A percentile compares a stretch with the other conserved stretches of the same genome.
Conservation (phyloP, 2,888 invertebrate genomes). For the Linnaemya tessellans region DNA sequence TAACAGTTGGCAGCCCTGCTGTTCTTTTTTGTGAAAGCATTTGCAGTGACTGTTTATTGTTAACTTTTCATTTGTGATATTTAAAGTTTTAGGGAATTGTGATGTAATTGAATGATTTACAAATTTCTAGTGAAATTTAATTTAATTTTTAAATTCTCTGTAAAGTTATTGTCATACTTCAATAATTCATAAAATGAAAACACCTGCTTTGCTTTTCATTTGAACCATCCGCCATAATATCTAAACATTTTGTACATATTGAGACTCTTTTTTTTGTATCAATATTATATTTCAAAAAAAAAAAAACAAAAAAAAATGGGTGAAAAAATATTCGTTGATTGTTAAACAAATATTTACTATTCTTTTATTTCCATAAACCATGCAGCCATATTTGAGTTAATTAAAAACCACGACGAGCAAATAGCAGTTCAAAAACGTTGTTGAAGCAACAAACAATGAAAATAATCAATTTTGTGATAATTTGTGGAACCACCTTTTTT, state of each 20-base stretch:
- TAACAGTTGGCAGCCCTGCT: no score
- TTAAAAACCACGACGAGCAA: not conserved
- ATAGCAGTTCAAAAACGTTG: not conserved
- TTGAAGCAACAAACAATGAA: not conserved
- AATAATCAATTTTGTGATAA: slow-evolving; percentile 1
- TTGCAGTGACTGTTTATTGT: no score
- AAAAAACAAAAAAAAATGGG: not conserved
- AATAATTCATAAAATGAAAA: no score
- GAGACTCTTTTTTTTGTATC: not conserved
- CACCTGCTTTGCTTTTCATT: not conserved
- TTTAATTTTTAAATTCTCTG: no score
- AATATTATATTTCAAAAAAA: no score
- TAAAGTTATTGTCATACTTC: no score
- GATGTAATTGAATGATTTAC: no score
- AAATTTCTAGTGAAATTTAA: no score
- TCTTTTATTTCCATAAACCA: not conserved
- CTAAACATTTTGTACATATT: not conserved
- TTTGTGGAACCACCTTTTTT: not conserved
- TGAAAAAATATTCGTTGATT: not conserved
- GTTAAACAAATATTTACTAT: not conserved
- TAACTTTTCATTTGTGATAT: no score
- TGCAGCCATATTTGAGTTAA: not conserved
- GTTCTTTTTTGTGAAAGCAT: no score
- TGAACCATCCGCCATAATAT: not conserved
- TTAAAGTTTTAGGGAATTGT: no score